These are phyloP conservation scores for Phallusia fumigata DNA, from an alignment of 23 tunicate genomes.

Conservation along the genomic window DNA sequence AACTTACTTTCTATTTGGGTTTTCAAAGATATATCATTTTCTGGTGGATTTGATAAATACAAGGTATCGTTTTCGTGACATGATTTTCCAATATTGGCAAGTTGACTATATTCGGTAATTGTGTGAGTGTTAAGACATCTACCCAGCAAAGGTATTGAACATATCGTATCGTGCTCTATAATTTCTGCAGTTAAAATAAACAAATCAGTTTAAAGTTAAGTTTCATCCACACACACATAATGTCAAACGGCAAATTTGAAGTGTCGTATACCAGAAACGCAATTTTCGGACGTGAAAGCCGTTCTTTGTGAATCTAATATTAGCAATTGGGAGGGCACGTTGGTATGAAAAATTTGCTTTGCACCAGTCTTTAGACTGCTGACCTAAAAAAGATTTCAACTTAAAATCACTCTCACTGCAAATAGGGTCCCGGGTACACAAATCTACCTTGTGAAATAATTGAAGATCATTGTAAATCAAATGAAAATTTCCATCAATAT, in stretches of 20 bases:
- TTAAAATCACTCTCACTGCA: neutral
- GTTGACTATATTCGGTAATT: neutral
- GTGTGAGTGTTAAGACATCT: neutral
- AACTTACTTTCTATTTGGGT: too few species aligned
- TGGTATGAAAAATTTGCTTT: neutral
- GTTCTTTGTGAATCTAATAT: neutral
- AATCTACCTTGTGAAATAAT: neutral
- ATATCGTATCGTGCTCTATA: neutral
- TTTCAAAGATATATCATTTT: neutral
- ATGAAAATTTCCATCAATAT: neutral
- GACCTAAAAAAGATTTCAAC: neutral
- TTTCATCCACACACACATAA: neutral
- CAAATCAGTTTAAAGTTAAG: too few species aligned
- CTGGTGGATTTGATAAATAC: neutral
- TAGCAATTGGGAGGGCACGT: neutral
- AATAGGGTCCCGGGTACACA: too few species aligned
- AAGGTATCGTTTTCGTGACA: neutral
- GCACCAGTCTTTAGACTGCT: neutral
- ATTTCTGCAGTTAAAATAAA: neutral
- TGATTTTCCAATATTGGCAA: neutral
- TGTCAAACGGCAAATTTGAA: neutral
- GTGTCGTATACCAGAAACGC: neutral
- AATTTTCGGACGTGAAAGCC: neutral
- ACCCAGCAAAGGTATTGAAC: neutral
- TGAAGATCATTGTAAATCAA: neutral